phyloP scores from a whole-genome alignment of 2,888 invertebrate genomes.

The Hermodice carunculata region DNA sequence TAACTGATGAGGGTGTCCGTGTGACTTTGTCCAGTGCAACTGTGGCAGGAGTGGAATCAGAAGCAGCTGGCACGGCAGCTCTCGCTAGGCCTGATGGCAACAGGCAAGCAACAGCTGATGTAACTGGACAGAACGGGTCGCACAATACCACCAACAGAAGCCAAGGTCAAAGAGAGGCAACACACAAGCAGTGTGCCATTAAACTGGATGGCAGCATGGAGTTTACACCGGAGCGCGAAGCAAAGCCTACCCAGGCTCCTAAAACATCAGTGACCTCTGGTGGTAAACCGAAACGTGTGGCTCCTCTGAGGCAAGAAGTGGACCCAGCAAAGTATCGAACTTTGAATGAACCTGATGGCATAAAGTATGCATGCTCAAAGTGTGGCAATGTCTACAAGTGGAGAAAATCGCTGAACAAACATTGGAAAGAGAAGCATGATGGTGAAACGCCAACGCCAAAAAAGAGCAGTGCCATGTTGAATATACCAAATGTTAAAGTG shows the following conservation, averaged over 20 bases:
- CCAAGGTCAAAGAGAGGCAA: no score
- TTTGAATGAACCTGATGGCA: conserved; percentile 61
- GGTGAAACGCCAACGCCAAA: conserved; percentile 56
- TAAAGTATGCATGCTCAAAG: conserved; percentile 68
- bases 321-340: conserved; percentile 65
- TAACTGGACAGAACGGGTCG: no score
- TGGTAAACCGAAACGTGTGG: background rate
- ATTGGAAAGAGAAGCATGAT: conserved; percentile 70
- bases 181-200: no score
- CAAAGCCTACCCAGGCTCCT: conserved; percentile 36
- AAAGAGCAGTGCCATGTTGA: conserved; percentile 23
- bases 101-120: no score
- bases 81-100: no score
- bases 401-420: conserved; percentile 69
- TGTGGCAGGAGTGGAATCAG: no score
- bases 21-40: no score
- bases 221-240: conserved; percentile 39
- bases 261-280: background rate
- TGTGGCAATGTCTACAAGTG: conserved; percentile 70
- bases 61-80: no score
- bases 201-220: no score
- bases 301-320: conserved; percentile 54
- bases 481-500: conserved; percentile 22
- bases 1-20: no score
- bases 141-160: no score